These are phyloP conservation scores for Thymelicus acteon DNA, from an alignment of 2,888 invertebrate genomes.

Conservation along the genomic window DNA sequence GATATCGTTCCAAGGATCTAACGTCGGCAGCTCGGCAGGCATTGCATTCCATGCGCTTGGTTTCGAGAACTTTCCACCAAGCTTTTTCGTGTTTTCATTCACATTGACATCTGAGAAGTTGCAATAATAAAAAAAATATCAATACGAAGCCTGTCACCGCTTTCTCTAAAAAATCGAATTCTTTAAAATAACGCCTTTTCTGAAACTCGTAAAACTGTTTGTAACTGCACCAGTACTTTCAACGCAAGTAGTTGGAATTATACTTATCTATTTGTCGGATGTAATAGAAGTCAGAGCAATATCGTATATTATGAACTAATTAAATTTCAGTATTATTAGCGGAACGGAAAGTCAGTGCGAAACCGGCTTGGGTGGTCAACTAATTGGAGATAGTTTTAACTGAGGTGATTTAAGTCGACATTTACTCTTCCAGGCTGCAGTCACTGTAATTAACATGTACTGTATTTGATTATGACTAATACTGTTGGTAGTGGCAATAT, in stretches of 20 bases:
- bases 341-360: slow-evolving; percentile 15
- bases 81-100: slow-evolving; percentile 2
- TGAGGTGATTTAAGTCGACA: slow-evolving; percentile 19
- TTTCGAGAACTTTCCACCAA: slow-evolving; percentile 16
- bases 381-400: slow-evolving; percentile 13
- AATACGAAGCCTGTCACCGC: no score
- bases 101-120: not conserved
- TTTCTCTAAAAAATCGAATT: no score
- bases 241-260: not conserved
- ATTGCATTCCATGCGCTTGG: slow-evolving; percentile 24
- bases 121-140: not conserved
- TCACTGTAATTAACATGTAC: slow-evolving; percentile 26
- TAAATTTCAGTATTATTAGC: slow-evolving; percentile 21
- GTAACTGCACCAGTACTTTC: not conserved
- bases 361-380: slow-evolving; percentile 27
- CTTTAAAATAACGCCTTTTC: no score
- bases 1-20: slow-evolving; percentile 33
- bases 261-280: slow-evolving; percentile 2
- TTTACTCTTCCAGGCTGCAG: slow-evolving; percentile 22
- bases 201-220: no score
- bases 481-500: slow-evolving; percentile 4
- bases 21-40: slow-evolving; percentile 12
- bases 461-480: slow-evolving; percentile 17
- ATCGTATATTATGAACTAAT: slow-evolving; percentile 5
- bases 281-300: not conserved